Conservation (phyloP, 1,140 invertebrate species). For the Pollicipes pollicipes region DNA sequence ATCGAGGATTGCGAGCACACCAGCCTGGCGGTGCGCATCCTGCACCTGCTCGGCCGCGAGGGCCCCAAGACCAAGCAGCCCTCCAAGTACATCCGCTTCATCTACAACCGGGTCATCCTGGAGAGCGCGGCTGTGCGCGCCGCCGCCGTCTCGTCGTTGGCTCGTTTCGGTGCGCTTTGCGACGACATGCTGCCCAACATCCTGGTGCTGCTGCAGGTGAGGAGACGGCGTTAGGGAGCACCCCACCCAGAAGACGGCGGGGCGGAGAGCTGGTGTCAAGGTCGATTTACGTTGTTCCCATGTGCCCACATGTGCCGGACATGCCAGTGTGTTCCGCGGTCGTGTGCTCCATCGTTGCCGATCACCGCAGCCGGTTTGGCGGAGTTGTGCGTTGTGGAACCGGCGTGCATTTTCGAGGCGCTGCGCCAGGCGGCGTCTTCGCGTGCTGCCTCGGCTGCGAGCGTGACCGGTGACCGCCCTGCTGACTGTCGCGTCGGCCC, state of each 20-base stretch:
- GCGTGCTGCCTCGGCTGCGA: no score
- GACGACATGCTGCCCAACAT: slow-evolving; percentile 80
- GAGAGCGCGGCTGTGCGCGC: slow-evolving; percentile 86
- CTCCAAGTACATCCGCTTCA: slow-evolving; percentile 90
- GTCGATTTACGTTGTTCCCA: slow-evolving; percentile 1
- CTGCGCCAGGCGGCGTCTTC: no score
- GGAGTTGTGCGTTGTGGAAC: no score
- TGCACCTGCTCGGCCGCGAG: slow-evolving; percentile 92
- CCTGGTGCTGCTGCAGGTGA: slow-evolving; percentile 33
- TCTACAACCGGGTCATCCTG: slow-evolving; percentile 95
- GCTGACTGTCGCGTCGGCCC: no score
- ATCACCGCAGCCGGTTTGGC: no score
- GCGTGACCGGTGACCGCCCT: no score
- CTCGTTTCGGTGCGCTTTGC: slow-evolving; percentile 92
- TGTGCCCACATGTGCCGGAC: no score
- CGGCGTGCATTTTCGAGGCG: no score
- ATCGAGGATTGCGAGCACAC: slow-evolving; percentile 99
- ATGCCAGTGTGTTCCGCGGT: no score
- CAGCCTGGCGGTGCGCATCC: slow-evolving; percentile 85
- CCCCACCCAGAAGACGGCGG: neutral
- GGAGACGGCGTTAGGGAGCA: neutral
- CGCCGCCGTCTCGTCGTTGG: slow-evolving; percentile 89
- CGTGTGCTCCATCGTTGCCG: no score
- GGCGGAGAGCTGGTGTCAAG: slow-evolving; percentile 29
- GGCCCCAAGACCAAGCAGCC: slow-evolving; percentile 87